These are phyloP conservation scores for Dicerorhinus sumatrensis DNA, from an alignment of 2,113 vertebrate species.

Conservation along the genomic window DNA sequence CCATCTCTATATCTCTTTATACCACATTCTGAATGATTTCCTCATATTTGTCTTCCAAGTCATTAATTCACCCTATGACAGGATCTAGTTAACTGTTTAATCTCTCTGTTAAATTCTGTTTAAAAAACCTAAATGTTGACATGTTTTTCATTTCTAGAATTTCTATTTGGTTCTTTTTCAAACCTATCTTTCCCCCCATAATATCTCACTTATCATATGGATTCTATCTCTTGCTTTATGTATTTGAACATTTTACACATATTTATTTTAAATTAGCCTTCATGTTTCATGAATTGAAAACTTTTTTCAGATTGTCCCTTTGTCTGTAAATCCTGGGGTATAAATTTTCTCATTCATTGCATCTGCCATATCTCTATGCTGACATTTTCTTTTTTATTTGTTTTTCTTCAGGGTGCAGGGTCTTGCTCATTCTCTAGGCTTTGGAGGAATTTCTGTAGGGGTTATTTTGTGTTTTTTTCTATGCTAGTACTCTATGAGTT, in stretches of 20 bases:
- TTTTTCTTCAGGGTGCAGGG: background rate
- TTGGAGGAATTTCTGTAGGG: background rate
- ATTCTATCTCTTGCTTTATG: background rate
- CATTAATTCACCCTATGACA: background rate
- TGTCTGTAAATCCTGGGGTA: background rate
- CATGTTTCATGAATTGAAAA: slow-evolving; percentile 20
- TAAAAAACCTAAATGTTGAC: background rate
- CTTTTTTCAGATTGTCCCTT: slow-evolving; percentile 45
- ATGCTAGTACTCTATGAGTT: background rate
- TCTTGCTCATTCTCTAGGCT: slow-evolving; percentile 6
- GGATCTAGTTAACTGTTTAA: background rate
- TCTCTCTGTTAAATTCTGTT: background rate
- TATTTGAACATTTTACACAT: background rate
- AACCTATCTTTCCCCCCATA: background rate
- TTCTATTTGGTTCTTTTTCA: background rate
- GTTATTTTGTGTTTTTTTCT: slow-evolving; percentile 18
- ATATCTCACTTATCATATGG: background rate
- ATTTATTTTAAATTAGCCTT: slow-evolving; percentile 44
- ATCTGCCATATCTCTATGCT: background rate
- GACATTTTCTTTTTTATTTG: background rate
- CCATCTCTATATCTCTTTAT: background rate
- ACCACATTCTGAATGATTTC: background rate
- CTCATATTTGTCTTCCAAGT: slow-evolving; percentile 16
- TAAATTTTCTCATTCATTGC: background rate
- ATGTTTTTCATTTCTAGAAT: background rate